Base-by-base conservation (phyloP, 2,888 invertebrate genomes). In the Tipula vernalis region DNA sequence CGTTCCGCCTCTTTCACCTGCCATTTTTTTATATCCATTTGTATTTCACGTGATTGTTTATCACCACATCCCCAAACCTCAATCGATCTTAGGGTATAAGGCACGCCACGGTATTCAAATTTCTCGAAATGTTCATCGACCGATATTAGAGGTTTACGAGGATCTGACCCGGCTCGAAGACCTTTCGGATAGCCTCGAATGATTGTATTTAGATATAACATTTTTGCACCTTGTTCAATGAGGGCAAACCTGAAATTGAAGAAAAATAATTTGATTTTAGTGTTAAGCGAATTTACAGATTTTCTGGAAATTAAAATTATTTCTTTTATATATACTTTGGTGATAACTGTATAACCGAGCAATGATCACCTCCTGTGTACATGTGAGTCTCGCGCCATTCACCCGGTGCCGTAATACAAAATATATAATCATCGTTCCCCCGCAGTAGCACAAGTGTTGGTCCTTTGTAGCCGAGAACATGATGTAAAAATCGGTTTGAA, bases 21-120 rank as follows among this genome's bases (percentile, higher is more conserved):
- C 97, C 97, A 98, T 89, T 96, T 96, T 91, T 98, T 98, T 89
- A 97, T 95, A 89, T 97, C 97, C 88, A 96, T 91, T 92, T 98
- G 98, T 12, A 94, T 94, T 89, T 97, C 96, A 88, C 98, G 92
- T 87, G 94, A 94, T 89, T 95, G 93, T 92, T 94, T 92, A 90
- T 96, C 96, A 0, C 97, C 97, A 90, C 97, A 97, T 44, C 97
- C 97, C 97, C 97, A 97, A 36, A 96, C 96, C 92, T 96, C 95
- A 36, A 96, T 93, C 1, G 93, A 93, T 86, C 92, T 90, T 15
- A 96, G 91, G 36, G 91, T 90, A 89, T 95, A 94, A 0, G 95
- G 95, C 87, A 94, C 94, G 85, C 95, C 95, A 88, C 94, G 93
- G 90, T 94, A 95, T 88, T 93, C 93, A 86, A 96, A 91, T 87